phyloP scores from a whole-genome alignment of 2,113 vertebrate genomes.

The Dicerorhinus sumatrensis region DNA sequence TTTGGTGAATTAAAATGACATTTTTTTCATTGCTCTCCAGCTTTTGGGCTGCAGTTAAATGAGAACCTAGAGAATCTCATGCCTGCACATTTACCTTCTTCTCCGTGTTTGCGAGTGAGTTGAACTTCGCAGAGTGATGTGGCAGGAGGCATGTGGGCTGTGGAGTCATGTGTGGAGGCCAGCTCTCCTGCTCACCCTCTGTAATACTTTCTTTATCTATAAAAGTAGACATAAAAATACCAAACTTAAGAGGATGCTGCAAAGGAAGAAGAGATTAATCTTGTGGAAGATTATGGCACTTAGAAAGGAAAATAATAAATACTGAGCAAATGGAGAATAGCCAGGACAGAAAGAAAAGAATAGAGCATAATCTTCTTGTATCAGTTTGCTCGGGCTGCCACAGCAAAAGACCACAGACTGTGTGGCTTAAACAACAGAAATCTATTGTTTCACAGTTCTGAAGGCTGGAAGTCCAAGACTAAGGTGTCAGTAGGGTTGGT shows the following conservation, averaged over 20 bases:
- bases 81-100: not conserved
- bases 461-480: not conserved
- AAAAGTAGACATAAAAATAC: not conserved
- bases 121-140: rapidly evolving
- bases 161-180: rapidly evolving
- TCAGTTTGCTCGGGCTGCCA: rapidly evolving
- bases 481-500: too few relatives aligned
- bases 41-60: not conserved
- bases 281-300: rapidly evolving
- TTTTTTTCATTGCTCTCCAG: slow-evolving; percentile 15
- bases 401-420: rapidly evolving
- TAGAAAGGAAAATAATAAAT: not conserved
- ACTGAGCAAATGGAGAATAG: not conserved
- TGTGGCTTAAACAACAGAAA: not conserved
- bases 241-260: not conserved
- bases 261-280: not conserved
- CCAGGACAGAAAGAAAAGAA: not conserved
- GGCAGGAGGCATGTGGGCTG: not conserved
- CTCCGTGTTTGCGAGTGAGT: rapidly evolving
- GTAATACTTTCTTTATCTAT: not conserved
- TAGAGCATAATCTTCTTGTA: rapidly evolving
- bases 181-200: too few relatives aligned
- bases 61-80: not conserved
- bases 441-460: not conserved
- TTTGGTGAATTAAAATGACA: slow-evolving; percentile 41